These are phyloP conservation scores for Brachyalestes nurse DNA, from an alignment of 2,797 vertebrate genomes.

Conservation along the genomic window DNA sequence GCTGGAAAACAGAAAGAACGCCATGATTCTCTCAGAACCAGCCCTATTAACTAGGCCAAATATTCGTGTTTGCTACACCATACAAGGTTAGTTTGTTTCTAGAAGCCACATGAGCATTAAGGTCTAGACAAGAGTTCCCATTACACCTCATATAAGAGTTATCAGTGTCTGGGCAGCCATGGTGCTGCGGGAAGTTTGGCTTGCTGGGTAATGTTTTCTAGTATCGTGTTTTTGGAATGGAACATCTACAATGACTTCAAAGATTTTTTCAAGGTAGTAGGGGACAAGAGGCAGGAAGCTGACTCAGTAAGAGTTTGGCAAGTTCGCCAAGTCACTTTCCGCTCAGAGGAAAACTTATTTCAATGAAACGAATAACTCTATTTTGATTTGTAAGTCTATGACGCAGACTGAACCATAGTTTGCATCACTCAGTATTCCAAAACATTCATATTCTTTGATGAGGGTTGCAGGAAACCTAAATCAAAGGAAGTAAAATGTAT, in stretches of 20 bases:
- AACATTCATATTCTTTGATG: neutral
- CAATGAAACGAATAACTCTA: constrained; percentile 16
- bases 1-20: neutral
- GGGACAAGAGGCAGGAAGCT: constrained; percentile 61
- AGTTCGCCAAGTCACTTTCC: constrained; percentile 59
- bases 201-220: constrained; percentile 49
- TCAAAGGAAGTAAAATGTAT: constrained; percentile 2
- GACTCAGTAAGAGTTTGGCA: constrained; percentile 59
- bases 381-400: constrained; percentile 12
- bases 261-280: constrained; percentile 55
- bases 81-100: neutral
- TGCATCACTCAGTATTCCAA: constrained; percentile 17
- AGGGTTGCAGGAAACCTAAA: constrained; percentile 11
- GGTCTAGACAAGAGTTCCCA: neutral
- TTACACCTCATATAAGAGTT: constrained; percentile 33
- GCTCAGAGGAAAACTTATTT: constrained; percentile 37
- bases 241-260: constrained; percentile 71
- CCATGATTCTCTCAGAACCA: neutral
- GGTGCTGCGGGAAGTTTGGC: constrained; percentile 64
- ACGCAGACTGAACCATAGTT: constrained; percentile 1
- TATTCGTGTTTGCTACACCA: neutral
- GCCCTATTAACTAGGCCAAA: neutral
- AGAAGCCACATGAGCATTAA: neutral
- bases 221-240: constrained; percentile 69
- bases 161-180: constrained; percentile 16